Percentiles rank a stretch among this genome's conserved stretches.
These are phyloP conservation scores for Corapipo altera DNA, from an alignment of 2,113 vertebrate genomes.

Conservation along the genomic window DNA sequence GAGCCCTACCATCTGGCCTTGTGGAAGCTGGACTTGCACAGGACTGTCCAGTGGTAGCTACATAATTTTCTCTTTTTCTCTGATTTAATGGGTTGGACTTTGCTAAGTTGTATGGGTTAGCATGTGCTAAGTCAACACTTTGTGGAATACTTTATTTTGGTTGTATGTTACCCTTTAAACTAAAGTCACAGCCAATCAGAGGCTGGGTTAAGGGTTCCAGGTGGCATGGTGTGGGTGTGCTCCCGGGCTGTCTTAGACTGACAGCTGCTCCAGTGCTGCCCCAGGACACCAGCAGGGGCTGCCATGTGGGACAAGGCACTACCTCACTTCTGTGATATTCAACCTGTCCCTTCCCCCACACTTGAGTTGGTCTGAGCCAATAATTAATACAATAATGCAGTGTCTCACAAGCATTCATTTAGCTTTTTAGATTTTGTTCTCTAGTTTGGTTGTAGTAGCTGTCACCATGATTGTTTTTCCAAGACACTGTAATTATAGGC, in stretches of 20 bases:
- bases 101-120: too few species aligned
- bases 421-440: slow-evolving; percentile 17
- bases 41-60: too few species aligned
- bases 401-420: neutral
- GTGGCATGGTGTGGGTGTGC: neutral
- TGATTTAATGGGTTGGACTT: too few species aligned
- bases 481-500: neutral
- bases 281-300: neutral
- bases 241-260: neutral
- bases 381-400: neutral
- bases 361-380: neutral
- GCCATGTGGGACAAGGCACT: neutral
- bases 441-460: slow-evolving; percentile 1
- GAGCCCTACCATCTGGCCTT: too few species aligned
- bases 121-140: too few species aligned
- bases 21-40: too few species aligned
- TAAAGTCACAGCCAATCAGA: neutral
- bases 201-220: neutral
- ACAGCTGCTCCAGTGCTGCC: neutral
- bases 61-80: too few species aligned
- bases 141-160: too few species aligned
- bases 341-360: neutral
- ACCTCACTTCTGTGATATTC: neutral
- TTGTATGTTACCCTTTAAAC: too few species aligned
- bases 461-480: neutral